phyloP scores from a whole-genome alignment of 1,140 invertebrate genomes.

The Euura lappo region DNA sequence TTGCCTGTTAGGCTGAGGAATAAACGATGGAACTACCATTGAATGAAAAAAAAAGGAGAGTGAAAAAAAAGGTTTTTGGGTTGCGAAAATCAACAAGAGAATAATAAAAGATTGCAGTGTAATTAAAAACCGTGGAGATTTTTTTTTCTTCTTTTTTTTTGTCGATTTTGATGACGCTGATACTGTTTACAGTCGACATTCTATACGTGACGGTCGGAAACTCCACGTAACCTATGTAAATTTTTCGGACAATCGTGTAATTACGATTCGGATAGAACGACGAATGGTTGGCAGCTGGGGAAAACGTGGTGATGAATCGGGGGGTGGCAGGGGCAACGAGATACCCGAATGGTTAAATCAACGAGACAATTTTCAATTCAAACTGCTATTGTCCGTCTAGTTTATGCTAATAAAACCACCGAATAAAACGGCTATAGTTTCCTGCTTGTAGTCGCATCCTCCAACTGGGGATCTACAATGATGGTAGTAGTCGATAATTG shows the following conservation, averaged over 20 bases:
- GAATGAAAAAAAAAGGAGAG: too few species aligned
- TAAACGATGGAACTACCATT: too few species aligned
- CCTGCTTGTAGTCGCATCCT: too few species aligned
- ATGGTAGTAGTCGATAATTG: too few species aligned
- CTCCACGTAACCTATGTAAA: slow-evolving; percentile 42
- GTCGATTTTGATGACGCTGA: background rate
- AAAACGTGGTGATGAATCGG: background rate
- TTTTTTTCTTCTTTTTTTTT: too few species aligned
- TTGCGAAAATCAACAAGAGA: too few species aligned
- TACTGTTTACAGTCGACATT: slow-evolving; percentile 21
- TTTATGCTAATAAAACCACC: slow-evolving; percentile 39
- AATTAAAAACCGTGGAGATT: too few species aligned
- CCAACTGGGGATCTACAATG: too few species aligned
- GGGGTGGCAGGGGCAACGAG: background rate
- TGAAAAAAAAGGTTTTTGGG: too few species aligned
- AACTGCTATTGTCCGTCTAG: slow-evolving; percentile 22
- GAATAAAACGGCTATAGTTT: slow-evolving; percentile 34
- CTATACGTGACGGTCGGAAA: slow-evolving; percentile 29
- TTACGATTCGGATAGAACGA: slow-evolving; percentile 31
- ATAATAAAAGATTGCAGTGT: too few species aligned
- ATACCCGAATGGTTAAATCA: slow-evolving; percentile 35
- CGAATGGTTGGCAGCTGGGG: background rate
- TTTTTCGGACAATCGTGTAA: slow-evolving; percentile 48
- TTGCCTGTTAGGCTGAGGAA: too few species aligned
- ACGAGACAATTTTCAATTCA: slow-evolving; percentile 43